Evolutionary conservation across 2,888 invertebrate genomes (phyloP), one percentile per base, ranked within the genome.

Genomic region (Leuctra nigra): DNA sequence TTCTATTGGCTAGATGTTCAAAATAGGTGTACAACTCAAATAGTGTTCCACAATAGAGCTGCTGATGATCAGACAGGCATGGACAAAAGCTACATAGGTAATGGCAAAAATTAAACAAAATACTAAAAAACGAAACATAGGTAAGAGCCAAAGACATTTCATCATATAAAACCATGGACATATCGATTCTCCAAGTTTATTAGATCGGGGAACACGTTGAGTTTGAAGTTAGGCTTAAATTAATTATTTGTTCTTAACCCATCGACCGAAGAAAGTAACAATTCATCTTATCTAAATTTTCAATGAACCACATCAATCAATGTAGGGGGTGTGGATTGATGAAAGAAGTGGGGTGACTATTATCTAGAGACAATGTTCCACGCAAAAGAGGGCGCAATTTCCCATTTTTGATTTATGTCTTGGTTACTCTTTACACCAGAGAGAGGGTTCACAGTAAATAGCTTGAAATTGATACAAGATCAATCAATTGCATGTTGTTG

Each of bases 381-480:
- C 23, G 44, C 44, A 20, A 39, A 48, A 16, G 35, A 20, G 52
- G 50, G 22, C 25, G 50, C 50, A 56, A 50, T 55, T 56, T 52
- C 33, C 50, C 41, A 38, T 53, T 44, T 56, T 56, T 56, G 56
- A 56, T 56, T 56, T 56, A 56, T 56, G 50, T 56, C 33, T 22
- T 41, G 29, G 44, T 23, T 44, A 20, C 44, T 44, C 44, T 20
- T 13, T 44, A 20, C 4, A 14, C 2, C 16, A 29, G 24, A 48
- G 47, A 35, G 47, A 20, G 44, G 48, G 48, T 33, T 55, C 52
- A 29, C 39, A 41, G 52, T 25, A 56, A 29, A 56, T 29, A 16
- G 39, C 56, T 56, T 50, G 35, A 56, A 54, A 54, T 54, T 44
- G 54, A 56, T 56, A 52, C 56, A 56, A 38, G 56, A 56, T 39